Conservation (phyloP, 2,888 invertebrate species). For the Pseudeuparius sepicola region DNA sequence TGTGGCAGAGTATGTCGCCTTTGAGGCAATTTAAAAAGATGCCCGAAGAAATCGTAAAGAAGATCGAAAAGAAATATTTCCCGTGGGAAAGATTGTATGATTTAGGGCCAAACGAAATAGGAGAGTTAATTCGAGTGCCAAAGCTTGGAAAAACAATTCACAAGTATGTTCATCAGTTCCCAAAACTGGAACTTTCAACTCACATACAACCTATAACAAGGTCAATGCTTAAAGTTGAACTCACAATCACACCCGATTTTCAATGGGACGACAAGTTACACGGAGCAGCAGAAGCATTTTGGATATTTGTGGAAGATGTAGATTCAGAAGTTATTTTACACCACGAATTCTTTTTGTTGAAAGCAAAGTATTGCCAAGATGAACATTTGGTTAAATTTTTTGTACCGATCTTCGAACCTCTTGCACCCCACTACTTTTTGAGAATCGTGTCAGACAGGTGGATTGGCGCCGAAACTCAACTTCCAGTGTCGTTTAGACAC, state of each 20-base stretch:
- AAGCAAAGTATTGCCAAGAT: conserved; percentile 87
- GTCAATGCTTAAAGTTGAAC: conserved; percentile 85
- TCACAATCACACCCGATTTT: conserved; percentile 97
- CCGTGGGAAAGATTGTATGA: conserved; percentile 93
- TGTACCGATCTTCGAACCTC: conserved; percentile 96
- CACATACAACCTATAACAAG: conserved; percentile 97
- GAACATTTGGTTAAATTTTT: conserved; percentile 97
- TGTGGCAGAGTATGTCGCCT: conserved; percentile 99
- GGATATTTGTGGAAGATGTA: conserved; percentile 81
- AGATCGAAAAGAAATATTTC: conserved; percentile 95
- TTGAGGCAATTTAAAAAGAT: conserved; percentile 94
- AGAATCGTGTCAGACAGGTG: conserved; percentile 82
- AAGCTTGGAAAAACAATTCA: conserved; percentile 93
- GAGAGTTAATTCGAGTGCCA: conserved; percentile 83
- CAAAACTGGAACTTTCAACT: conserved; percentile 89
- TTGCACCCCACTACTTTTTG: conserved; percentile 97
- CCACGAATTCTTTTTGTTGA: conserved; percentile 86
- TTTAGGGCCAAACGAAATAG: conserved; percentile 93
- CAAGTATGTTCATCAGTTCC: conserved; percentile 93
- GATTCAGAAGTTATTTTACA: conserved; percentile 87
- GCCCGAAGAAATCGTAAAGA: conserved; percentile 93
- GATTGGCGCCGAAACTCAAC: conserved; percentile 90
- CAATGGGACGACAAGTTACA: conserved; percentile 96
- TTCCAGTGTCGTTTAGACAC: conserved; percentile 94
- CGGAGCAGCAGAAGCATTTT: conserved; percentile 75